Evolutionary conservation across 2,797 vertebrate genomes (phyloP), one percentile per base, ranked within the genome.

Genomic region (Varecia variegata): DNA sequence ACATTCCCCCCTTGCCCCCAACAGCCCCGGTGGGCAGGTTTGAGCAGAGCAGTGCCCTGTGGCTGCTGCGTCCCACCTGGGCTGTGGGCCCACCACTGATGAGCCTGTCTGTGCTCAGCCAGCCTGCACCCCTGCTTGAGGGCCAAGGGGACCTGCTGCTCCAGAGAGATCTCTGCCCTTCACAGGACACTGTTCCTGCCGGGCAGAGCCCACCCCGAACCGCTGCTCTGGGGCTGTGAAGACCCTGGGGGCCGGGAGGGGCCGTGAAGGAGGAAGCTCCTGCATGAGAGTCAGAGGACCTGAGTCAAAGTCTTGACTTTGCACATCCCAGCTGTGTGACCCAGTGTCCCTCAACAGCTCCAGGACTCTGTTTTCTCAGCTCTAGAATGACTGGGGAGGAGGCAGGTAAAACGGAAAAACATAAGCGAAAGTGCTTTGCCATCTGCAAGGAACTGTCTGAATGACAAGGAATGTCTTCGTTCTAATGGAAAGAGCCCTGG

Each of bases 81-180:
- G 73, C 7, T 1, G 0, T 71, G 77, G 68, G 52, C 80, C 23
- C 30, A 70, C 90, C 20, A 86, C 6, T 23, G 38, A 25, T 58
- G 47, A 52, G 40, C 25, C 65, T 13, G 32, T 27, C 87, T 67
- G 73, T 25, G 54, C 81, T 58, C 76, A 50, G 43, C 79, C 77
- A 56, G 27, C 58, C 87, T 23, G 47, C 35, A 76, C 52, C 68
- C 56, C 21, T 58, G 47, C 25, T 3, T 1, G 6, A 45, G 96
- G 76, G 73, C 58, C 74, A 71, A 93, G 18, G 90, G 58, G 20
- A 77, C 21, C n/a, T 70, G 35, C 5, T 60, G 71, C 38, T 94
- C 68, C 58, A 52, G 92, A 92, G 67, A 96, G 86, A 95, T 50
- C 88, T 90, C 74, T 73, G 97, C 60, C 97, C 96, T 97, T 81